A percentile compares a stretch with the other conserved stretches of the same genome.
Conservation (phyloP, 1,140 invertebrate species). For the Gonioctena quinquepunctata region DNA sequence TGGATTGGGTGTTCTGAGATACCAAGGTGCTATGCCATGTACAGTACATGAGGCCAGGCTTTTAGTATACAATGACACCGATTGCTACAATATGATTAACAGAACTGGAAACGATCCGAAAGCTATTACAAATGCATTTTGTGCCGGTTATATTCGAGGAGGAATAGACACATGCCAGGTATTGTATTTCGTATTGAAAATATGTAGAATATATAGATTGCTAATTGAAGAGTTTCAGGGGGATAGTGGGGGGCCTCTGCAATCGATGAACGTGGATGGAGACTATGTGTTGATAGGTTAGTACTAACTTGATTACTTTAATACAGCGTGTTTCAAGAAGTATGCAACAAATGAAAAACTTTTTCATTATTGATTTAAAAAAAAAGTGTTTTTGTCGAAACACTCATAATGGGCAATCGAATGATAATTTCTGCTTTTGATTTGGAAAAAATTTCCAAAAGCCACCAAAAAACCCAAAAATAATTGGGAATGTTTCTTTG, state of each 20-base stretch:
- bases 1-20: conserved; percentile 41
- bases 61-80: conserved; percentile 37
- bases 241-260: conserved; percentile 50
- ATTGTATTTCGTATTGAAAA: neutral
- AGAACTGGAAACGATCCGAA: conserved; percentile 33
- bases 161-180: conserved; percentile 51
- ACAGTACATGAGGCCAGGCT: conserved; percentile 45
- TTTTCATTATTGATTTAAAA: no score
- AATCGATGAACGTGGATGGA: conserved; percentile 33
- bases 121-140: conserved; percentile 41
- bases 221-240: conserved; percentile 45
- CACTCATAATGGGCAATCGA: no score
- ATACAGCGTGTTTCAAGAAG: no score
- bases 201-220: no score
- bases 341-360: no score
- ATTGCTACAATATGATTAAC: conserved; percentile 41
- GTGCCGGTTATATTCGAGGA: conserved; percentile 49
- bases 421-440: no score
- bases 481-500: no score
- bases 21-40: conserved; percentile 38
- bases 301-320: no score
- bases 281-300: conserved; percentile 42
- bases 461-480: no score
- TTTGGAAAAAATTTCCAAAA: no score
- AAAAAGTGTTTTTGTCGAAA: no score